A percentile compares a stretch with the other conserved stretches of the same genome.
These are phyloP conservation scores for Valencia hispanica DNA, from an alignment of 2,797 vertebrate species.

Conservation along the genomic window DNA sequence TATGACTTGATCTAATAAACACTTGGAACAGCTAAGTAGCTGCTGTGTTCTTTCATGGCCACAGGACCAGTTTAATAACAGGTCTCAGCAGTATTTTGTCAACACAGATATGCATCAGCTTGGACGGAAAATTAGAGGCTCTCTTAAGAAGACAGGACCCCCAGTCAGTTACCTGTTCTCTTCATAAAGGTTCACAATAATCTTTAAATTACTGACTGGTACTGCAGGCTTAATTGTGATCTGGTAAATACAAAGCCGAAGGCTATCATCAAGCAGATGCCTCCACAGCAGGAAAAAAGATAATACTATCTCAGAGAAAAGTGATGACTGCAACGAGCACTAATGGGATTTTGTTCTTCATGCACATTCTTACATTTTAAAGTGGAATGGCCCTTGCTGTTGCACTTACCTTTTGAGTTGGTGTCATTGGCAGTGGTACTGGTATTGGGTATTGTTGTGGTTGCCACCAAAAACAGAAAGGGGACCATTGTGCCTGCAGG, in stretches of 20 bases:
- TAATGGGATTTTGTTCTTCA: constrained; percentile 15
- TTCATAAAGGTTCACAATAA: constrained; percentile 55
- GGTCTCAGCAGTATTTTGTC: constrained; percentile 61
- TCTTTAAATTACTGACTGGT: constrained; percentile 60
- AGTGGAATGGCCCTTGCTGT: neutral
- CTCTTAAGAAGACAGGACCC: constrained; percentile 27
- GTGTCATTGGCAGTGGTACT: constrained; percentile 58
- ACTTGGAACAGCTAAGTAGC: constrained; percentile 38
- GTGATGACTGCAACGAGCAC: constrained; percentile 37
- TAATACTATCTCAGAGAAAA: constrained; percentile 46
- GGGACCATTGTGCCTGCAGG: constrained; percentile 82
- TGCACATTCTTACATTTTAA: constrained; percentile 36
- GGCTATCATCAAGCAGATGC: constrained; percentile 58
- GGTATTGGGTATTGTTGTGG: constrained; percentile 54
- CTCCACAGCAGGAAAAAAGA: constrained; percentile 26
- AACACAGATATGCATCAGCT: constrained; percentile 55
- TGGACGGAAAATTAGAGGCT: constrained; percentile 49
- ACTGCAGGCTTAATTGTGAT: constrained; percentile 53
- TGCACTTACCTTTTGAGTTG: constrained; percentile 69
- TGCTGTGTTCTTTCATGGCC: constrained; percentile 32
- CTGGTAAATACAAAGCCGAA: constrained; percentile 63
- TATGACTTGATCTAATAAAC: constrained; percentile 44
- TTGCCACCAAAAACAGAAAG: constrained; percentile 76
- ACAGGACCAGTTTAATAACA: constrained; percentile 61
- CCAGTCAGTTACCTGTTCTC: constrained; percentile 43